phyloP scores from a whole-genome alignment of 2,888 invertebrate genomes.

The Drosophila algonquin region DNA sequence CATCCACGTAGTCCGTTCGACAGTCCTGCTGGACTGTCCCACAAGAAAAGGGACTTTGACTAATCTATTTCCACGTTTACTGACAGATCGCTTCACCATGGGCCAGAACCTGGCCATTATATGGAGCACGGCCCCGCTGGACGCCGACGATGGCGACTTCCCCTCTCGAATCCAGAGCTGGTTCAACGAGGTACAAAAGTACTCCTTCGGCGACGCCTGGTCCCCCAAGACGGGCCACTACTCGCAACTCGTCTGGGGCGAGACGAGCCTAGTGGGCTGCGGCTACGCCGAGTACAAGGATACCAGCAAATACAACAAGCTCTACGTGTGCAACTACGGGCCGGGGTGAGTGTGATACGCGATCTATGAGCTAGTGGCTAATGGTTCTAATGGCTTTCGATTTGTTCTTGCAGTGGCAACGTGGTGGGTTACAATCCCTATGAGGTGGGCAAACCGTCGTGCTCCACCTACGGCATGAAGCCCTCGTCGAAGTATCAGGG shows the following conservation, averaged over 20 bases:
- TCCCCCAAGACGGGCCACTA: constrained; percentile 91
- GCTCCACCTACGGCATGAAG: constrained; percentile 88
- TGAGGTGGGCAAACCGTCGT: constrained; percentile 89
- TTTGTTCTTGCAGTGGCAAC: constrained; percentile 86
- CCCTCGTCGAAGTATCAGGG: constrained; percentile 90
- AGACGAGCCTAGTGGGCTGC: constrained; percentile 93
- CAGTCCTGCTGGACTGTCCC: no score
- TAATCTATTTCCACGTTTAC: background rate
- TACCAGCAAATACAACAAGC: constrained; percentile 90
- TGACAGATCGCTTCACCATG: constrained; percentile 88
- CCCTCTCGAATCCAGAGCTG: constrained; percentile 90
- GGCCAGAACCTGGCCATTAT: constrained; percentile 94
- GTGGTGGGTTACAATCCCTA: constrained; percentile 91
- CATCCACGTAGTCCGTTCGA: no score
- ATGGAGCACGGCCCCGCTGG: constrained; percentile 88
- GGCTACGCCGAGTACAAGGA: constrained; percentile 93
- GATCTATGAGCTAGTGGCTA: no score
- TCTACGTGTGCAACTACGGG: constrained; percentile 94
- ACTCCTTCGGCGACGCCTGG: constrained; percentile 87
- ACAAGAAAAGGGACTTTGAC: background rate
- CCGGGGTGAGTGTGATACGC: constrained; percentile 86
- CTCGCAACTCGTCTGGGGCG: constrained; percentile 95
- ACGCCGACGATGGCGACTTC: constrained; percentile 88
- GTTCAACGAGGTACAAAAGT: constrained; percentile 91
- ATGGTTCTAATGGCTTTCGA: background rate